These are phyloP conservation scores for Acanthococcus lagerstroemiae DNA, from an alignment of 2,888 invertebrate species.

Conservation along the genomic window DNA sequence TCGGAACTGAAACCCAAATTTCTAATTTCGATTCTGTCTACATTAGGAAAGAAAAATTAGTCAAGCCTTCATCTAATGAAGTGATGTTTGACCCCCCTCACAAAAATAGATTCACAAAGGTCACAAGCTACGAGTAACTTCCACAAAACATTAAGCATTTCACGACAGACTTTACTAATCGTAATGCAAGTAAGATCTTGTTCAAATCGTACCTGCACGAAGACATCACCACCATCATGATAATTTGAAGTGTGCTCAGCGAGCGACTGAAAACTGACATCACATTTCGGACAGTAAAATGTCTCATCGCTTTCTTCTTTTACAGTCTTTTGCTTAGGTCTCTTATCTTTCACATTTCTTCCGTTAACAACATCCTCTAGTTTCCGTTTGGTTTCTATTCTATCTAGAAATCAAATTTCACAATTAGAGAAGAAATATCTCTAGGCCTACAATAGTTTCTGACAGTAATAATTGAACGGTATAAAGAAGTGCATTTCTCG, in stretches of 20 bases:
- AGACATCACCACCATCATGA: slow-evolving; percentile 4
- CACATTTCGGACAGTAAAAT: slow-evolving; percentile 18
- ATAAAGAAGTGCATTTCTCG: too few relatives aligned
- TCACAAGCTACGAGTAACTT: too few relatives aligned
- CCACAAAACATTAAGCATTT: background rate
- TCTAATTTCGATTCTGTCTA: background rate
- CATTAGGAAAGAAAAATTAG: background rate
- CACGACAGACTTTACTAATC: background rate
- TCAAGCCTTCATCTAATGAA: too few relatives aligned
- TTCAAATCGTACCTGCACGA: slow-evolving; percentile 6
- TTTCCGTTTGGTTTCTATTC: background rate
- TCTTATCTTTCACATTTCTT: slow-evolving; percentile 4
- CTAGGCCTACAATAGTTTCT: too few relatives aligned
- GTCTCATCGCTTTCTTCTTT: slow-evolving; percentile 9
- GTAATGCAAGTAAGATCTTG: background rate
- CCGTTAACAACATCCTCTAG: slow-evolving; percentile 2
- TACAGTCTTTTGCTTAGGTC: background rate
- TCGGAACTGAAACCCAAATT: background rate
- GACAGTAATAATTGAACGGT: too few relatives aligned
- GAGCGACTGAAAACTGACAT: slow-evolving; percentile 19
- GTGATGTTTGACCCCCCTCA: too few relatives aligned
- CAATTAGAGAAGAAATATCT: background rate
- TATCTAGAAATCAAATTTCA: background rate
- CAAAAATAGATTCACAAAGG: too few relatives aligned
- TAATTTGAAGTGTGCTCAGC: slow-evolving; percentile 7